Percentiles rank a stretch among this genome's conserved stretches.
phyloP scores from a whole-genome alignment of 2,888 invertebrate genomes.

The Euzophera pinguis region DNA sequence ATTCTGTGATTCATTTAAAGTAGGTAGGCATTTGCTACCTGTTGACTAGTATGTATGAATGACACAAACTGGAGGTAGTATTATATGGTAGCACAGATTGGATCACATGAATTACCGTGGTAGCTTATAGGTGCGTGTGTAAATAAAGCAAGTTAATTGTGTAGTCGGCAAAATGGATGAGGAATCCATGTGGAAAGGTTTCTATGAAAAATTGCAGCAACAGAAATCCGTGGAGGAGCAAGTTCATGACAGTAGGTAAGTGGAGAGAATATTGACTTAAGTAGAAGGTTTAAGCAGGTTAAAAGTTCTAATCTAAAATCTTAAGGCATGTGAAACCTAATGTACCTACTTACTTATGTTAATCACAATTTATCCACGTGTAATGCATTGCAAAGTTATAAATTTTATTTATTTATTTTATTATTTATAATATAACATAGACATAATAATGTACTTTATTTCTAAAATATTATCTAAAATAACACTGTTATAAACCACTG shows the following conservation, averaged over 20 bases:
- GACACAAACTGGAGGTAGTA: background rate
- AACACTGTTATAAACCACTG: too few species aligned
- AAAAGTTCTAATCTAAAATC: too few species aligned
- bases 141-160: background rate
- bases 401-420: too few species aligned
- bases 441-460: too few species aligned
- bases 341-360: too few species aligned
- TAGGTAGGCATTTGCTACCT: conserved; percentile 39
- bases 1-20: conserved; percentile 54
- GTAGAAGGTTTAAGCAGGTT: too few species aligned
- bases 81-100: background rate
- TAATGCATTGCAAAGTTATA: too few species aligned
- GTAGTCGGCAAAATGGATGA: conserved; percentile 75
- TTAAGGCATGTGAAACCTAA: too few species aligned
- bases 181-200: conserved; percentile 88
- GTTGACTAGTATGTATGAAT: background rate
- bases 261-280: too few species aligned
- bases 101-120: background rate
- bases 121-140: background rate
- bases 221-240: conserved; percentile 81
- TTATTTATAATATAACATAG: too few species aligned
- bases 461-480: too few species aligned
- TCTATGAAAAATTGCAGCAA: conserved; percentile 84
- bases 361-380: too few species aligned
- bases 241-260: conserved; percentile 84